Conservation (phyloP, 2,113 vertebrate species). For the Lanius ludovicianus region DNA sequence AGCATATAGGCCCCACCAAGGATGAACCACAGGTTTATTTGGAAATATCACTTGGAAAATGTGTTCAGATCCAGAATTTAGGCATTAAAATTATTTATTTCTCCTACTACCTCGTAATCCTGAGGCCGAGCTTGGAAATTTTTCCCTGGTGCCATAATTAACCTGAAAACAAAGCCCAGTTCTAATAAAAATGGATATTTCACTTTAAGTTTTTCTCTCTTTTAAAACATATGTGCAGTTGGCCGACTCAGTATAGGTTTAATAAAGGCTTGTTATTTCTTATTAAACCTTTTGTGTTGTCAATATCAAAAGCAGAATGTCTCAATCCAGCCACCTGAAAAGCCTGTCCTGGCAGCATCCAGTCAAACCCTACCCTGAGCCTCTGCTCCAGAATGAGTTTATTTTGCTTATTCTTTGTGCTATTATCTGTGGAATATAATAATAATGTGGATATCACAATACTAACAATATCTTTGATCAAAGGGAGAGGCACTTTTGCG, state of each 20-base stretch:
- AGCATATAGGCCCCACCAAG: background rate
- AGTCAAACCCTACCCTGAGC: rapidly evolving
- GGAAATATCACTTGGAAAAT: background rate
- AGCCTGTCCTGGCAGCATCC: background rate
- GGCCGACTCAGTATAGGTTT: background rate
- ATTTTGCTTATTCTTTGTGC: background rate
- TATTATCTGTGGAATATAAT: background rate
- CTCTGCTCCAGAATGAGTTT: background rate
- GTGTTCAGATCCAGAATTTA: background rate
- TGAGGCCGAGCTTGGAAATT: rapidly evolving
- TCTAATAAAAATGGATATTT: background rate
- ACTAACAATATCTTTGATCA: background rate
- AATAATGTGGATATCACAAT: background rate
- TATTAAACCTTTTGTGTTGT: background rate
- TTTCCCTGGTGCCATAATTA: rapidly evolving
- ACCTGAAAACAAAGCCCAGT: background rate
- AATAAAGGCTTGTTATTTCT: background rate
- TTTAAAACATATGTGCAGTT: background rate
- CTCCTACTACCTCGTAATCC: rapidly evolving
- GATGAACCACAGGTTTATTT: background rate
- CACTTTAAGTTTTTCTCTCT: background rate
- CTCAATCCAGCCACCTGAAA: background rate
- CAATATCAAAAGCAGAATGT: background rate
- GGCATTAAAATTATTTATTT: background rate
- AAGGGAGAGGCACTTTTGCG: background rate